Percentiles rank a stretch among this genome's conserved stretches.
phyloP scores from a whole-genome alignment of 2,113 vertebrate species.

The Trematocara nigrifrons region DNA sequence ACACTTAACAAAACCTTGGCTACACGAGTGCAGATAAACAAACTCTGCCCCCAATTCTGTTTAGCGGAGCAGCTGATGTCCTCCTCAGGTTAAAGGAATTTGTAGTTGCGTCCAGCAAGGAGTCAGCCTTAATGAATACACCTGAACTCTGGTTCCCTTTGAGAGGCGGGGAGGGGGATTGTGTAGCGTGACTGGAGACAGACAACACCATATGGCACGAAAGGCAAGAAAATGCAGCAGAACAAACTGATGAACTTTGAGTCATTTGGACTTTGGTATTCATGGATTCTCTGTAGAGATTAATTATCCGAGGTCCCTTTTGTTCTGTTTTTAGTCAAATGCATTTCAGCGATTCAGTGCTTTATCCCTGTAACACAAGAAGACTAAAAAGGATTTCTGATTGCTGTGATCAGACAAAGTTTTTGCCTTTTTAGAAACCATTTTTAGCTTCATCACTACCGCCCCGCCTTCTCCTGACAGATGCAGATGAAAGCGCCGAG shows the following conservation, averaged over 20 bases:
- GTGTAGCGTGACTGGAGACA: not conserved
- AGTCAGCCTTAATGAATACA: constrained; percentile 25
- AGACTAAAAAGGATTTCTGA: not conserved
- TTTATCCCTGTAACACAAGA: not conserved
- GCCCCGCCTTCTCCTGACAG: not conserved
- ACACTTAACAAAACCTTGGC: constrained; percentile 24
- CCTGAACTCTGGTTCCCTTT: constrained; percentile 25
- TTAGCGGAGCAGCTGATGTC: constrained; percentile 29
- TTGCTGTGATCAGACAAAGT: not conserved
- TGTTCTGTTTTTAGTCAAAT: not conserved
- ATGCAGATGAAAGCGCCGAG: constrained; percentile 13
- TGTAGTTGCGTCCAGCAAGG: constrained; percentile 1
- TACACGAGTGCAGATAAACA: constrained; percentile 25
- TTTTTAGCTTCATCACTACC: constrained; percentile 11
- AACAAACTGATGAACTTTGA: constrained; percentile 4
- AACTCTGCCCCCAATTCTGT: not conserved
- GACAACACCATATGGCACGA: constrained; percentile 8
- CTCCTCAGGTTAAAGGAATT: constrained; percentile 21
- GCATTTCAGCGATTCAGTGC: not conserved
- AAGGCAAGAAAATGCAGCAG: not conserved
- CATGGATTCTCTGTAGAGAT: not conserved
- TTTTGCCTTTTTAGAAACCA: not conserved
- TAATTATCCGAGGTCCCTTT: not conserved
- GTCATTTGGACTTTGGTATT: constrained; percentile 7
- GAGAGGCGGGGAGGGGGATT: not conserved